Evolutionary conservation across 2,113 vertebrate species (phyloP), one percentile per base, ranked within the genome.

Genomic region (Acrocephalus arundinaceus): DNA sequence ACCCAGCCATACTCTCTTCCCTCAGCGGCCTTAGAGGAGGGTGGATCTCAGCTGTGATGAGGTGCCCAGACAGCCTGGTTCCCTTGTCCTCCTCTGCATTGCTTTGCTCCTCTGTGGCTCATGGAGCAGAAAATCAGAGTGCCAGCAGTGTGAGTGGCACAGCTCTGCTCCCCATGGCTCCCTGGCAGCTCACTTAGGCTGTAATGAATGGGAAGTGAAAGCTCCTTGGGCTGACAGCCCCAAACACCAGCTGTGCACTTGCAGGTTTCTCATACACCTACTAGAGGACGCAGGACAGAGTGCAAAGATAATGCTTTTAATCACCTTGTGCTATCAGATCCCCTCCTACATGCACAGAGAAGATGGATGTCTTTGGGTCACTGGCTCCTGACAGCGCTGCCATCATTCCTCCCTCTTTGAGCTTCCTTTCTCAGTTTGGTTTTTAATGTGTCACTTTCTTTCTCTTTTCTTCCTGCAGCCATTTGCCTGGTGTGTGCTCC

Each of bases 331-430:
- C 13, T 39, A 33, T 11, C 63, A 48, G 45, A 45, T 85, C 58
- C 55, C 23, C 17, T 77, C 48, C 49, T 24, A 1, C 41, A 4
- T 2, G 13, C 59, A 49, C 0, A 0, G 57, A 23, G 21, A n/a
- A 70, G 51, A 70, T 7, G 10, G 30, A 39, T 49, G 27, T 8
- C 89, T 59, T 25, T 23, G 35, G 18, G 13, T 35, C 0, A 0
- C 37, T 6, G 7, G 30, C 33, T 94, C 70, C 85, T 78, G 31
- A 12, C 55, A 25, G 51, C 0, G 0, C 48, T 67, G 43, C 61
- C 31, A 15, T 51, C 1, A 0, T 46, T 66, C 25, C 49, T 85
- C 25, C 17, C 61, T 45, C 62, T 74, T 19, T 10, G 7, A 55
- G 18, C 24, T 79, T 75, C 31, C 20, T 66, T 80, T 61, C 87